These are phyloP conservation scores for Illadopsis cleaveri DNA, from an alignment of 2,113 vertebrate species.

Conservation along the genomic window DNA sequence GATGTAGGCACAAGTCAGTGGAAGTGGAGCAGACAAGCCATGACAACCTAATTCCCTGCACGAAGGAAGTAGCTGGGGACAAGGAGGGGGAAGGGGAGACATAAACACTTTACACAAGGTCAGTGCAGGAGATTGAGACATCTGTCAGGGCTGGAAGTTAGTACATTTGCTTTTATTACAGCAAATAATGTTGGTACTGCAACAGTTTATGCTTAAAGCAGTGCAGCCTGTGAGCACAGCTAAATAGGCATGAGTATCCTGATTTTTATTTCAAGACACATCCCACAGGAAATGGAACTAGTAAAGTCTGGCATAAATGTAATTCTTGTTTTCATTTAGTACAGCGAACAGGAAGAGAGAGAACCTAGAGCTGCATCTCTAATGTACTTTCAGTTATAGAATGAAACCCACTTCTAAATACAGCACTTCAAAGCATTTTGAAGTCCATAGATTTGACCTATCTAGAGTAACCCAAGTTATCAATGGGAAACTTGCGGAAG, in stretches of 20 bases:
- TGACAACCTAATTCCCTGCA: slow-evolving; percentile 45
- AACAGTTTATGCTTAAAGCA: slow-evolving; percentile 52
- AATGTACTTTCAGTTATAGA: not conserved
- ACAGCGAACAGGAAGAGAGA: not conserved
- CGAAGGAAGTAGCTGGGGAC: not conserved
- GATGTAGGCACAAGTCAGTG: slow-evolving; percentile 25
- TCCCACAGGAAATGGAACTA: slow-evolving; percentile 14
- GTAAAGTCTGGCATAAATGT: slow-evolving; percentile 15
- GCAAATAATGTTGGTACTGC: slow-evolving; percentile 28
- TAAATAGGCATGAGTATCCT: not conserved
- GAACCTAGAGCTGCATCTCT: not conserved
- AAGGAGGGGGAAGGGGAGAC: not conserved
- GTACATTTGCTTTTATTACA: slow-evolving; percentile 36
- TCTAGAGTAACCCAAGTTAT: not conserved
- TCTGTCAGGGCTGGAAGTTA: slow-evolving; percentile 45
- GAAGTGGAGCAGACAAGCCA: slow-evolving; percentile 60
- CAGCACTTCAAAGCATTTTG: not conserved
- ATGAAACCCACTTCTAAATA: not conserved
- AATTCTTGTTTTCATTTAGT: slow-evolving; percentile 25
- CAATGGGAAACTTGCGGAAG: not conserved
- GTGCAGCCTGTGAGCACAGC: slow-evolving; percentile 12
- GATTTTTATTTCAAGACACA: slow-evolving; percentile 33
- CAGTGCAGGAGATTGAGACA: slow-evolving; percentile 55
- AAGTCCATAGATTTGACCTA: not conserved
- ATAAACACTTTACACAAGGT: slow-evolving; percentile 30